Evolutionary conservation across 2,797 vertebrate genomes (phyloP).

Genomic region (Momotus momota): DNA sequence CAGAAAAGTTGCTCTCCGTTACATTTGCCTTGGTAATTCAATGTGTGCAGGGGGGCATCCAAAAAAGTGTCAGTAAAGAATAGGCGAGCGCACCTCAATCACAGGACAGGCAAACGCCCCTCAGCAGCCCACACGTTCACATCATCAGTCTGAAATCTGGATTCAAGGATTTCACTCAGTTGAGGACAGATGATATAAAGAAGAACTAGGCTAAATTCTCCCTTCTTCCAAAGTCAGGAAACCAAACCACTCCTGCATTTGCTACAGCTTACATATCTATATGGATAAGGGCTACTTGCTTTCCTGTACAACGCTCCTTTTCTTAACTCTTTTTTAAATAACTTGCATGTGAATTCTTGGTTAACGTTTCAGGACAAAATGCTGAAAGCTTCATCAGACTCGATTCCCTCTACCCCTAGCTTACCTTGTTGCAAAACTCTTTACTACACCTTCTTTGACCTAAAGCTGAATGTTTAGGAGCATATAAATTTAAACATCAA

Average conservation of each 20-base stretch:
- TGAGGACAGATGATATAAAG: not conserved
- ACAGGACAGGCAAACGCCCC: not conserved
- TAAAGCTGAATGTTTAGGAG: not conserved
- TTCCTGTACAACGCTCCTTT: not conserved
- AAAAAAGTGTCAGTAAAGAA: not conserved
- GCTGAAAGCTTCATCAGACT: not conserved
- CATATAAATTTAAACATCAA: not conserved
- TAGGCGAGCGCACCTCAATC: not conserved
- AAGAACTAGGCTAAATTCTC: not conserved
- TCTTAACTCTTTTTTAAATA: not conserved
- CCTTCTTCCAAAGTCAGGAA: not conserved
- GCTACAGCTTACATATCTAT: not conserved
- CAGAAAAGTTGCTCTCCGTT: not conserved
- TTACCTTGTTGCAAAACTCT: not conserved
- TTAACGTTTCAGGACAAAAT: not conserved
- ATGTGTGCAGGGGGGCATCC: accelerated
- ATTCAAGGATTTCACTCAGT: not conserved
- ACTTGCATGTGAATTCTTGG: not conserved
- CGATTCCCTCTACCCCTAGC: not conserved
- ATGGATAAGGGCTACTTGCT: not conserved
- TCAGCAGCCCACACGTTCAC: not conserved
- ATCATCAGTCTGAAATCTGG: not conserved
- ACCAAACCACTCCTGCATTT: not conserved
- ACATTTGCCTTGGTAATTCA: not conserved
- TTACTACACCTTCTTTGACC: not conserved